Evolutionary conservation across 2,888 invertebrate species (phyloP).

Genomic region (Sphinx pinastri): DNA sequence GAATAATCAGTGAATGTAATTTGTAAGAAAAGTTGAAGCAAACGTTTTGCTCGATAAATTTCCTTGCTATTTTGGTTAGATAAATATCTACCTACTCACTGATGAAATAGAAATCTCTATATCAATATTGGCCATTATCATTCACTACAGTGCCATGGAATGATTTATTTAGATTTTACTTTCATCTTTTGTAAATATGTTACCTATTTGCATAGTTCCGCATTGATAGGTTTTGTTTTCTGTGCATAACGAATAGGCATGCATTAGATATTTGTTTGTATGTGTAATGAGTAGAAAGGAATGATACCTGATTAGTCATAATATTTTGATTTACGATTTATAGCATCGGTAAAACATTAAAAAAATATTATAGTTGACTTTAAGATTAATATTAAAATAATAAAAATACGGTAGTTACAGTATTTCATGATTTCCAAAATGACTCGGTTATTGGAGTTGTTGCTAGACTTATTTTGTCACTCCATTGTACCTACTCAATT

Average conservation of each 20-base stretch:
- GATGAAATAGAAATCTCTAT: conserved; percentile 3
- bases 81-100: not conserved
- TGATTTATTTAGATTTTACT: not conserved
- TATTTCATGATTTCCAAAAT: not conserved
- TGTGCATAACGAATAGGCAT: conserved; percentile 45
- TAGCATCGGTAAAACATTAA: no score
- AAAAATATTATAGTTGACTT: no score
- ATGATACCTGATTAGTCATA: conserved; percentile 28
- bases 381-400: no score
- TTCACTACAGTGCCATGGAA: not conserved
- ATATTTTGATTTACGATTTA: not conserved
- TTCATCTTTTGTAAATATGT: conserved; percentile 24
- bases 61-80: not conserved
- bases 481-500: not conserved
- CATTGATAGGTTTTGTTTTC: conserved; percentile 39
- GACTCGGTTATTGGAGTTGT: not conserved
- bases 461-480: not conserved
- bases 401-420: not conserved
- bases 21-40: not conserved
- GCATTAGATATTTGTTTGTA: conserved; percentile 38
- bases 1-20: not conserved
- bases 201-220: conserved; percentile 32
- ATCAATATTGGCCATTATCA: not conserved
- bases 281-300: conserved; percentile 43
- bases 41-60: conserved; percentile 2